Percentiles rank a stretch among this genome's conserved stretches.
phyloP scores from a whole-genome alignment of 2,888 invertebrate species.

The Diaprepes abbreviatus region DNA sequence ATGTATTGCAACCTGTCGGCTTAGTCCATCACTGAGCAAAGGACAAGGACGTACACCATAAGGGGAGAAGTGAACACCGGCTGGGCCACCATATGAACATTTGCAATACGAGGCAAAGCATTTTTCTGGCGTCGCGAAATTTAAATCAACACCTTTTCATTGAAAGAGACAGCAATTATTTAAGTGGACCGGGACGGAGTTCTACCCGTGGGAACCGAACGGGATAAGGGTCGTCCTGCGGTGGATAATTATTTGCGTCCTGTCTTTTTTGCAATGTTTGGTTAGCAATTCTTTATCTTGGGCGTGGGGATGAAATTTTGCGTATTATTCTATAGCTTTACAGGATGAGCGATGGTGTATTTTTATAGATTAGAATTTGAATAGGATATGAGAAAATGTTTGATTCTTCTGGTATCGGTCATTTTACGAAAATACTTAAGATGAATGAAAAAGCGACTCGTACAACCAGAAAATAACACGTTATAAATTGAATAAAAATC shows the following conservation, averaged over 20 bases:
- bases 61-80: constrained; percentile 49
- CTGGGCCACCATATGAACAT: constrained; percentile 54
- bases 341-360: constrained; percentile 34
- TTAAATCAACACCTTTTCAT: constrained; percentile 60
- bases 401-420: too few relatives aligned
- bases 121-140: constrained; percentile 58
- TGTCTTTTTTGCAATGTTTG: constrained; percentile 48
- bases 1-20: background rate
- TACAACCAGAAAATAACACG: too few relatives aligned
- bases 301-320: constrained; percentile 35
- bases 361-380: constrained; percentile 4
- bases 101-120: constrained; percentile 57
- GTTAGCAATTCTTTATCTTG: constrained; percentile 42
- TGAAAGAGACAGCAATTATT: constrained; percentile 50
- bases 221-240: constrained; percentile 48
- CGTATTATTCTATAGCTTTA: constrained; percentile 32
- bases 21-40: constrained; percentile 32
- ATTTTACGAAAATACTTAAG: too few relatives aligned
- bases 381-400: constrained; percentile 8
- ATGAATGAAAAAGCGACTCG: too few relatives aligned
- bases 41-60: constrained; percentile 40
- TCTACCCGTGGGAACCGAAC: constrained; percentile 49
- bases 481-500: too few relatives aligned
- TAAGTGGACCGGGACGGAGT: constrained; percentile 43
- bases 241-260: constrained; percentile 48